Conservation (phyloP, 1,140 invertebrate species). For the Drosophila lowei region DNA sequence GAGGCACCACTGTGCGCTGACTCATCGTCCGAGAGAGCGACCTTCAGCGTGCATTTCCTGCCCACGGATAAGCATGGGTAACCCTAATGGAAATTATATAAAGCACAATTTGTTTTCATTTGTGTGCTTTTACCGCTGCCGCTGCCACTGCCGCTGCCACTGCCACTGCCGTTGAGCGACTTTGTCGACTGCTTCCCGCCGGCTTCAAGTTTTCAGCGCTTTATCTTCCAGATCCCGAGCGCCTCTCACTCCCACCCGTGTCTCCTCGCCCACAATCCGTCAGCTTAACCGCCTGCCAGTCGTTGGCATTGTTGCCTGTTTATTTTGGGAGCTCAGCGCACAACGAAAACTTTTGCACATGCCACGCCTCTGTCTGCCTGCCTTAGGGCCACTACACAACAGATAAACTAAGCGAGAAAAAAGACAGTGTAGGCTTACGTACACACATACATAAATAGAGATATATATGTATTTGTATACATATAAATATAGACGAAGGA, state of each 20-base stretch:
- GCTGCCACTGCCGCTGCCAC: neutral
- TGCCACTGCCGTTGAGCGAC: slow-evolving; percentile 35
- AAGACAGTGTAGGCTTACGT: slow-evolving; percentile 21
- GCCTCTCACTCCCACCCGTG: slow-evolving; percentile 1
- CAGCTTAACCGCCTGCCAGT: slow-evolving; percentile 76
- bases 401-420: slow-evolving; percentile 50
- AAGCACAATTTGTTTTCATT: slow-evolving; percentile 78
- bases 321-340: slow-evolving; percentile 52
- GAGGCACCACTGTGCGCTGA: neutral
- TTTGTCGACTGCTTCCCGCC: slow-evolving; percentile 41
- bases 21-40: slow-evolving; percentile 4
- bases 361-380: slow-evolving; percentile 47
- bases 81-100: slow-evolving; percentile 62
- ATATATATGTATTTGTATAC: slow-evolving; percentile 8
- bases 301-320: slow-evolving; percentile 72
- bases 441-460: slow-evolving; percentile 6
- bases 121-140: slow-evolving; percentile 33
- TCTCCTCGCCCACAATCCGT: slow-evolving; percentile 35
- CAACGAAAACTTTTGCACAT: slow-evolving; percentile 64
- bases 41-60: slow-evolving; percentile 21
- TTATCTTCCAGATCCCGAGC: slow-evolving; percentile 52
- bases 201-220: slow-evolving; percentile 73
- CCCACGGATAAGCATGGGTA: slow-evolving; percentile 18
- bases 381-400: slow-evolving; percentile 53
- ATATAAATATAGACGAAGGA: neutral